These are phyloP conservation scores for Crioceris asparagi DNA, from an alignment of 2,888 invertebrate genomes.

Conservation along the genomic window DNA sequence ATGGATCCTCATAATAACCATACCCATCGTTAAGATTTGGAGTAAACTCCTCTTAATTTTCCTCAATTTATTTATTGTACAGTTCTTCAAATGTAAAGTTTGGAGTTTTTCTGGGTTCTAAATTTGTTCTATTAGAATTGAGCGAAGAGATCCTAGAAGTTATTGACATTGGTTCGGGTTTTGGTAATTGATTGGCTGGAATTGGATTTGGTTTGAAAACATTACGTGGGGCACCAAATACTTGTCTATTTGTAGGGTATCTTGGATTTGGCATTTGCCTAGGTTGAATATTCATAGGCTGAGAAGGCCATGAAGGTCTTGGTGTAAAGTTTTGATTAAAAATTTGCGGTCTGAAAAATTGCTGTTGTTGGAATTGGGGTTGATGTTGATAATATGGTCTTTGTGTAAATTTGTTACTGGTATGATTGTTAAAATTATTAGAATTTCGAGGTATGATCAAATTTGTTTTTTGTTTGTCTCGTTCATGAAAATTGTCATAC, in stretches of 20 bases:
- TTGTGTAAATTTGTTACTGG: too few species aligned
- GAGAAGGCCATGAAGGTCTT: not conserved
- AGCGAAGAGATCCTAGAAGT: not conserved
- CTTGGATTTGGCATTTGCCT: not conserved
- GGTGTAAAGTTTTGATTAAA: not conserved
- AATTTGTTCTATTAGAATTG: not conserved
- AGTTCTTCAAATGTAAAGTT: not conserved
- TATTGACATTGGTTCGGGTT: not conserved
- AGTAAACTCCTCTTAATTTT: too few species aligned
- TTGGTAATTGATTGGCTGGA: not conserved
- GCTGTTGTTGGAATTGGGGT: not conserved
- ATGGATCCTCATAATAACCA: too few species aligned
- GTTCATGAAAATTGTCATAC: not conserved
- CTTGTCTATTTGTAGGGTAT: not conserved
- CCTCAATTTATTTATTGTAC: not conserved
- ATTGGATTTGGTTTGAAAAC: slow-evolving; percentile 3
- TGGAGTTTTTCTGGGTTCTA: not conserved
- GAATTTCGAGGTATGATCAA: too few species aligned
- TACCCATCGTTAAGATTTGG: too few species aligned
- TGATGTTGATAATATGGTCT: not conserved
- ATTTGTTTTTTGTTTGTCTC: not conserved
- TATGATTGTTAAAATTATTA: too few species aligned
- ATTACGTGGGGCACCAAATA: slow-evolving; percentile 2
- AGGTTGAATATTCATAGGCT: slow-evolving; percentile 4
- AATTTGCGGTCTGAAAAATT: not conserved